phyloP scores from a whole-genome alignment of 2,113 vertebrate genomes.

The Protobothrops mucrosquamatus region DNA sequence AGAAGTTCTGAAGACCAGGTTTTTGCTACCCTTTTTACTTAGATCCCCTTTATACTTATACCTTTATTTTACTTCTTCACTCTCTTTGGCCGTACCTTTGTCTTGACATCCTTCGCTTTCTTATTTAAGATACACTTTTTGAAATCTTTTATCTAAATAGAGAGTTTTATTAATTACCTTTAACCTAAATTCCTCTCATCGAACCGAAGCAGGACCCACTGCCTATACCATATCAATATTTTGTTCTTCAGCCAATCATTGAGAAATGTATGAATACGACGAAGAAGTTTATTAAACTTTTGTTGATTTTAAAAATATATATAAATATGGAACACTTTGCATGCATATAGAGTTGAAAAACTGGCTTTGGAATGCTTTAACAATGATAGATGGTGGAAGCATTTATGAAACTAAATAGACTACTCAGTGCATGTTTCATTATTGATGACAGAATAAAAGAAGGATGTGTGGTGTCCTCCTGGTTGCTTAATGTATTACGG shows the following conservation, averaged over 20 bases:
- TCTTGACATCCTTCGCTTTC: too few relatives aligned
- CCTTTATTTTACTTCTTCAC: too few relatives aligned
- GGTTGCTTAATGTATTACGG: neutral
- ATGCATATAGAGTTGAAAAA: neutral
- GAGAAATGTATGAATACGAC: neutral
- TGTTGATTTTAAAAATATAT: neutral
- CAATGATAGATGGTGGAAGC: neutral
- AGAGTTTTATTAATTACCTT: too few relatives aligned
- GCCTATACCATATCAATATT: neutral
- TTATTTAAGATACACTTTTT: too few relatives aligned
- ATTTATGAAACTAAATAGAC: neutral
- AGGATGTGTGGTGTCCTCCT: neutral
- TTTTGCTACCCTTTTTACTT: too few relatives aligned
- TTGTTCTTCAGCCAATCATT: neutral
- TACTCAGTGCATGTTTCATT: neutral
- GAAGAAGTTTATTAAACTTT: neutral
- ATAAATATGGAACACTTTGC: neutral
- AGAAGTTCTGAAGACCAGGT: neutral
- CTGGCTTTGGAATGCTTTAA: neutral
- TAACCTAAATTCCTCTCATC: too few relatives aligned
- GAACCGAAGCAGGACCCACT: too few relatives aligned
- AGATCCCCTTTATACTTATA: too few relatives aligned
- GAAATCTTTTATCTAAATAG: too few relatives aligned
- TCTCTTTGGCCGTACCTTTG: too few relatives aligned
- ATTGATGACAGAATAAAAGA: neutral